phyloP scores from a whole-genome alignment of 2,888 invertebrate genomes.

The Trichacis sp. region DNA sequence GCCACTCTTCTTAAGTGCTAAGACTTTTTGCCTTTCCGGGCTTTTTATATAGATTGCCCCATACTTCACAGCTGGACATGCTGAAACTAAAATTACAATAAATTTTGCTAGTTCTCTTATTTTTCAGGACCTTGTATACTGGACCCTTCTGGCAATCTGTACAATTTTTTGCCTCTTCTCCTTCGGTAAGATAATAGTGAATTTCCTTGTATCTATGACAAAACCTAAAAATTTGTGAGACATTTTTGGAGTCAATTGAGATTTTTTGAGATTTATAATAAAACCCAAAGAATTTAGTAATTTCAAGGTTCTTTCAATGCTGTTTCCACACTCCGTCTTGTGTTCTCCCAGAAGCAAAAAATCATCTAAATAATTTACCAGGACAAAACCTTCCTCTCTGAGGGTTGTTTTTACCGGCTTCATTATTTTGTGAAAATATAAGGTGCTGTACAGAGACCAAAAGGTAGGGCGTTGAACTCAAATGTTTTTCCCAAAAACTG shows the following conservation, averaged over 20 bases:
- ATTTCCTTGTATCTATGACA: conserved; percentile 12
- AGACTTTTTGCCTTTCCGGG: conserved; percentile 15
- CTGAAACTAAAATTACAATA: conserved; percentile 25
- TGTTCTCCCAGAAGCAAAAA: conserved; percentile 22
- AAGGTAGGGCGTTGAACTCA: conserved; percentile 38
- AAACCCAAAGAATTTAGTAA: conserved; percentile 26
- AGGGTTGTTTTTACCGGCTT: conserved; percentile 22
- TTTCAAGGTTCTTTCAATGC: conserved; percentile 7
- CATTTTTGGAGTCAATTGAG: conserved; percentile 7
- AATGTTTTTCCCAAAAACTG: conserved; percentile 11
- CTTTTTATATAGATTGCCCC: conserved; percentile 19
- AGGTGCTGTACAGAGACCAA: conserved; percentile 27
- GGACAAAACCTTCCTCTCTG: conserved; percentile 14
- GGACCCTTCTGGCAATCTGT: neutral
- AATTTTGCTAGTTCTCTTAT: conserved; percentile 27
- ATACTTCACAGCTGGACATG: conserved; percentile 32
- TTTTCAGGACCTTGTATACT: conserved; percentile 6
- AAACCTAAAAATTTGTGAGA: conserved; percentile 27
- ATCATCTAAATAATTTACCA: conserved; percentile 36
- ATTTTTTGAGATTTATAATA: conserved; percentile 21
- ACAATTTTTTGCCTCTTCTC: conserved; percentile 17
- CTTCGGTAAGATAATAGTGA: conserved; percentile 2
- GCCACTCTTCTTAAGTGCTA: conserved; percentile 6
- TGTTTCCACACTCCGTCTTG: conserved; percentile 3
- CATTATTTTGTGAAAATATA: conserved; percentile 36